Evolutionary conservation across 2,888 invertebrate species (phyloP), one percentile per base, ranked within the genome.

Genomic region (Prosopocoilus inquinatus): DNA sequence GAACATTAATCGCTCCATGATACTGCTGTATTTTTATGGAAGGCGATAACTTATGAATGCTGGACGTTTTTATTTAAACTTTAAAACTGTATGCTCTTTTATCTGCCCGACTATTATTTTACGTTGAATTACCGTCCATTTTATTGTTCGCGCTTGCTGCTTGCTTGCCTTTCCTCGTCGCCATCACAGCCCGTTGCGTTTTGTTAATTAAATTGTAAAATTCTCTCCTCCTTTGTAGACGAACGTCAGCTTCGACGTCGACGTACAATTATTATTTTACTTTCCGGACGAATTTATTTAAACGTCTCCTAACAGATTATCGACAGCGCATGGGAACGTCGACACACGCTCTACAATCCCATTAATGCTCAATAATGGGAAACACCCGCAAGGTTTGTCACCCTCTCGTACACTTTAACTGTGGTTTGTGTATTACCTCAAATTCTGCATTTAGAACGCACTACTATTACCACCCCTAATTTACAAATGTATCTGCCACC

Each of bases 1-100:
- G 69, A 68, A 70, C 70, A 70, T 70, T 69, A 70, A 70, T 70
- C 70, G 68, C 65, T 60, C 63, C 60, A 59, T 66, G 66, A 68
- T 67, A 62, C 66, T 61, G 64, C 8, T 47, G 66, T 62, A 68
- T 67, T 69, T 67, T 69, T 69, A 68, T 67, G 63, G 63, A 53
- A 43, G 56, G 60, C 64, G 65, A 68, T 70, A 70, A 69, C 67
- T 70, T 68, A 67, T 65, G 64, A 57, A 57, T 57, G 61, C 62
- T 52, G 57, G 43, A 47, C 53, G 54, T 65, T 67, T 65, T 63
- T 64, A 59, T 64, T 63, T 59, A 51, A 62, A 63, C 56, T 63
- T 62, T 55, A 50, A 60, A 62, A 64, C 62, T 61, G 56, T 36
- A 61, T 50, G 53, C 53, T 53, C 52, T 59, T 63, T 56, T 62